phyloP scores from a whole-genome alignment of 2,113 vertebrate species.

The Sander lucioperca region DNA sequence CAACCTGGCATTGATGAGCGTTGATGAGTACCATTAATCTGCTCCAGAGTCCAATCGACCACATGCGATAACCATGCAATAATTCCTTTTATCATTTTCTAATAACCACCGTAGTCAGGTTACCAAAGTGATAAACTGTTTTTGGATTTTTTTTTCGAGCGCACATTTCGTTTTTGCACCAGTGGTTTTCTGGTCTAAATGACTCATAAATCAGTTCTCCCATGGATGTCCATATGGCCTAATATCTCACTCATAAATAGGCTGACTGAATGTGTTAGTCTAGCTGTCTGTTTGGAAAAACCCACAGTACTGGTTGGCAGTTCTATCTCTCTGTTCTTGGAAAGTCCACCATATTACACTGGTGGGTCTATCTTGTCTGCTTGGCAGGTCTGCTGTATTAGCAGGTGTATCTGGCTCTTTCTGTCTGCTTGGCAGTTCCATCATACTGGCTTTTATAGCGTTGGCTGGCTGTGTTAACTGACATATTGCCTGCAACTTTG shows the following conservation, averaged over 20 bases:
- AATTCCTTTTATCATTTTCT: not conserved
- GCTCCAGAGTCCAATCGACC: not conserved
- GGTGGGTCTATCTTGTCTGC: constrained; percentile 57
- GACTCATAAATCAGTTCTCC: constrained; percentile 20
- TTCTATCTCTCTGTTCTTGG: constrained; percentile 53
- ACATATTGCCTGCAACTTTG: constrained; percentile 64
- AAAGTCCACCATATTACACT: constrained; percentile 53
- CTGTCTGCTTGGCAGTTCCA: constrained; percentile 64
- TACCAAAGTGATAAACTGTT: not conserved
- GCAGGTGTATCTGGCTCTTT: constrained; percentile 71
- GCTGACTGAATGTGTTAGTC: constrained; percentile 40
- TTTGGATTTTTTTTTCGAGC: not conserved
- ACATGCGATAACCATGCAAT: not conserved
- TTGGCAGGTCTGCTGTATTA: constrained; percentile 62
- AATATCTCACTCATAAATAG: constrained; percentile 45
- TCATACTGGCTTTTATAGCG: constrained; percentile 39
- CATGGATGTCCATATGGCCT: constrained; percentile 38
- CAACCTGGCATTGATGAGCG: not conserved
- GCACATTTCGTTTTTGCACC: not conserved
- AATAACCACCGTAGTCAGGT: not conserved
- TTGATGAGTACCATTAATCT: not conserved
- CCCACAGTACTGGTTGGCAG: constrained; percentile 50
- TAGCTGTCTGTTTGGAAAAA: constrained; percentile 46
- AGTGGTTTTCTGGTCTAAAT: constrained; percentile 11
- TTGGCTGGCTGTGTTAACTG: constrained; percentile 51